Conservation (phyloP, 2,113 vertebrate genomes). For the Halcyon senegalensis region DNA sequence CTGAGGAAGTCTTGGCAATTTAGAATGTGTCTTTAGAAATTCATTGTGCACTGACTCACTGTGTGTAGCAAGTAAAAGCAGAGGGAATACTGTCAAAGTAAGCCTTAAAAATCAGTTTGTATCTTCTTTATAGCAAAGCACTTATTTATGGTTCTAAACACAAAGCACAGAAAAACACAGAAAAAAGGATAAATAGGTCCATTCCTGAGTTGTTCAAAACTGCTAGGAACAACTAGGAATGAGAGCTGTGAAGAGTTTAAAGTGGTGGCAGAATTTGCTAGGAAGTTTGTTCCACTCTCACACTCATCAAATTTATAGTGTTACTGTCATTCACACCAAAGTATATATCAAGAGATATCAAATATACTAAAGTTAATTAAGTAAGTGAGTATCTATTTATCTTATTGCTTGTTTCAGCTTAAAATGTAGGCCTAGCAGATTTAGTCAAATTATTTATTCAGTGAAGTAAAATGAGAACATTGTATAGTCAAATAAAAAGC, state of each 20-base stretch:
- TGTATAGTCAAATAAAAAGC: background rate
- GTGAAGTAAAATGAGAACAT: background rate
- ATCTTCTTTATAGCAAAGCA: background rate
- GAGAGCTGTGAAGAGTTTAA: background rate
- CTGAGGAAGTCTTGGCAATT: background rate
- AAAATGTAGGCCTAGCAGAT: background rate
- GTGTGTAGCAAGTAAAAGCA: background rate
- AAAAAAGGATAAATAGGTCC: background rate
- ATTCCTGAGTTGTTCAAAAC: background rate
- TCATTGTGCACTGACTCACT: background rate
- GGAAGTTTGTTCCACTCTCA: background rate
- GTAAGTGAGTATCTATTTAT: background rate
- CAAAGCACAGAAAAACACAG: background rate
- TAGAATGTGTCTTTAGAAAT: background rate
- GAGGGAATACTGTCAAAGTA: background rate
- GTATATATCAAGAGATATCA: background rate
- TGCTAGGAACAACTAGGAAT: background rate
- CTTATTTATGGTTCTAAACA: background rate
- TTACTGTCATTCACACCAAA: background rate
- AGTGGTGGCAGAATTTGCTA: background rate
- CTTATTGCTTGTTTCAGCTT: background rate
- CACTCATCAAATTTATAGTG: background rate
- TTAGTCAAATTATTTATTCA: background rate
- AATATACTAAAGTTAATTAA: background rate
- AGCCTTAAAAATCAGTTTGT: slow-evolving; percentile 20